Percentiles rank a stretch among this genome's conserved stretches.
These are phyloP conservation scores for Gallinago stenura DNA, from an alignment of 2,797 vertebrate genomes.

Conservation along the genomic window DNA sequence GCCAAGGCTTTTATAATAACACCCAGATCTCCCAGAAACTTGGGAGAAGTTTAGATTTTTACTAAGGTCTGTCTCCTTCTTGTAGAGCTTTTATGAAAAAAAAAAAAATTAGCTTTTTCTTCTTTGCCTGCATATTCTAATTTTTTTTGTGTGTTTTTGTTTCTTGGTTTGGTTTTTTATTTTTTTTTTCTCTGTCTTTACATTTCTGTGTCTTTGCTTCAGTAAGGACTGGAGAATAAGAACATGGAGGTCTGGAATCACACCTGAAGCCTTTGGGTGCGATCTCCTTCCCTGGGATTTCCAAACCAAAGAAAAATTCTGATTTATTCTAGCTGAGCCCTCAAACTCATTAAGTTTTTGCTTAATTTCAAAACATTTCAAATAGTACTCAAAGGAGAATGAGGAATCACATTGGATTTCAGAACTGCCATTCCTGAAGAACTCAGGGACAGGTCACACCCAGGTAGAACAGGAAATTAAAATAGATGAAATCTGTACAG, in stretches of 20 bases:
- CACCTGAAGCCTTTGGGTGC: not conserved
- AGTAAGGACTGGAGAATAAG: not conserved
- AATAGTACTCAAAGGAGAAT: not conserved
- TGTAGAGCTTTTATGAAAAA: not conserved
- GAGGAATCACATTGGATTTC: not conserved
- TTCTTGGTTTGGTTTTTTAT: fast-evolving
- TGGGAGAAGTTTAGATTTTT: not conserved
- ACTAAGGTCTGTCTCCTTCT: not conserved
- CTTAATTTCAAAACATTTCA: not conserved
- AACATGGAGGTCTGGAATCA: not conserved
- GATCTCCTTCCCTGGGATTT: not conserved
- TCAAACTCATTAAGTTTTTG: not conserved
- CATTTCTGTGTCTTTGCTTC: not conserved
- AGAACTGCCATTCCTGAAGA: not conserved
- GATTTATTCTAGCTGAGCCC: not conserved
- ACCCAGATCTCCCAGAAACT: not conserved
- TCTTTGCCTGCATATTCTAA: not conserved
- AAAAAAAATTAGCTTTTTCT: not conserved
- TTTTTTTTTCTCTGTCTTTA: not conserved
- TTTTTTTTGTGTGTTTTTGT: not conserved
- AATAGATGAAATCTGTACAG: not conserved
- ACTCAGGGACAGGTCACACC: not conserved
- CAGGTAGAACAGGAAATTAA: constrained; percentile 15
- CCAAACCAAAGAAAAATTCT: not conserved
- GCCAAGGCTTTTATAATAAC: not conserved